These are phyloP conservation scores for Pegoplata infirma DNA, from an alignment of 2,888 invertebrate species.

Conservation along the genomic window DNA sequence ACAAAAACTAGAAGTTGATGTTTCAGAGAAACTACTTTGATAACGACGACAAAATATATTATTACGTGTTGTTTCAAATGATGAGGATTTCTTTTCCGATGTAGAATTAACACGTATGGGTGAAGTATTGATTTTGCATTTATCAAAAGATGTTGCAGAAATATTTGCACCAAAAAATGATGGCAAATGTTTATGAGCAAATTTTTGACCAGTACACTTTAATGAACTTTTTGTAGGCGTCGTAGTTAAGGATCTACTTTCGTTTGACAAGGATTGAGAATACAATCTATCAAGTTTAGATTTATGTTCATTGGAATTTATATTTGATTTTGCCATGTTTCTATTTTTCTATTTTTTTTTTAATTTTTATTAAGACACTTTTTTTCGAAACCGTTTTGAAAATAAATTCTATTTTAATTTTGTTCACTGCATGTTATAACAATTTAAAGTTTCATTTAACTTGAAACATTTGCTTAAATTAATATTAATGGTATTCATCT, in stretches of 20 bases:
- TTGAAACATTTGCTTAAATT: neutral
- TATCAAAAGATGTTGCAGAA: constrained; percentile 8
- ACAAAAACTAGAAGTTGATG: constrained; percentile 4
- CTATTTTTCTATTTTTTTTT: neutral
- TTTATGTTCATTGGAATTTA: constrained; percentile 28
- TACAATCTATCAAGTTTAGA: constrained; percentile 19
- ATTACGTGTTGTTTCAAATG: constrained; percentile 55
- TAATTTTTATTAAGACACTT: neutral
- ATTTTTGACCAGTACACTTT: constrained; percentile 19
- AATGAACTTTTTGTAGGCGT: constrained; percentile 44
- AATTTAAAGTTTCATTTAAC: neutral
- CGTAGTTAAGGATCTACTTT: constrained; percentile 43
- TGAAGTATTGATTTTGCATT: constrained; percentile 44
- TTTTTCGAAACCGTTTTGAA: neutral
- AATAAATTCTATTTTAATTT: neutral
- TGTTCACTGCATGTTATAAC: neutral
- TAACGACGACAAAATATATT: constrained; percentile 65
- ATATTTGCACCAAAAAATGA: constrained; percentile 48
- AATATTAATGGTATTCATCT: neutral
- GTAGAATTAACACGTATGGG: constrained; percentile 44
- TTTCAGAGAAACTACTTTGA: constrained; percentile 62
- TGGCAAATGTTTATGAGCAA: constrained; percentile 46
- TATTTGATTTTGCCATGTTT: constrained; percentile 14
- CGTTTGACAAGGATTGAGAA: constrained; percentile 43
- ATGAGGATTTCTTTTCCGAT: constrained; percentile 52